phyloP scores from a whole-genome alignment of 2,888 invertebrate species.

The Lochmaea crataegi region DNA sequence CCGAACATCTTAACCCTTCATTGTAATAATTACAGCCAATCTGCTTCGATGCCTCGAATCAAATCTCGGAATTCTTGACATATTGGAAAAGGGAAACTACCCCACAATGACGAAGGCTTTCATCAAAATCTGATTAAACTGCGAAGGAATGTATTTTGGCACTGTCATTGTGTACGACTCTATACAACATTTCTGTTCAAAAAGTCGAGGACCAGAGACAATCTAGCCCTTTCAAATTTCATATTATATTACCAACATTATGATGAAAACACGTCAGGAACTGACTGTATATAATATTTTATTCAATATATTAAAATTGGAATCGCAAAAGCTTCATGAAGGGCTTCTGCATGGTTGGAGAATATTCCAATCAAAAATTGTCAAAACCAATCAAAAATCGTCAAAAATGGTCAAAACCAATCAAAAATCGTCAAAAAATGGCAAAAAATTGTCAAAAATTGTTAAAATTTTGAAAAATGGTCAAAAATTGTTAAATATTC shows the following conservation, averaged over 20 bases:
- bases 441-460: no score
- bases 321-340: no score
- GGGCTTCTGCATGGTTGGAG: no score
- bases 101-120: constrained; percentile 32
- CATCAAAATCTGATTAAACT: constrained; percentile 45
- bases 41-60: constrained; percentile 14
- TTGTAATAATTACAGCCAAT: constrained; percentile 21
- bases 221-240: background rate
- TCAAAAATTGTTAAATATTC: no score
- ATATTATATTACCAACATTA: background rate
- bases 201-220: background rate
- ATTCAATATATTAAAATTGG: no score
- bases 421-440: no score
- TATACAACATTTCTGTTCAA: background rate
- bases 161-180: constrained; percentile 45
- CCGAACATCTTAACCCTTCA: constrained; percentile 6
- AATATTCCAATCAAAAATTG: no score
- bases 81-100: constrained; percentile 14
- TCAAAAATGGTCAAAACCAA: no score
- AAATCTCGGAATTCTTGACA: constrained; percentile 23
- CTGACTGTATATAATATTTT: no score
- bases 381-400: no score
- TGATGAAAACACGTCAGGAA: no score
- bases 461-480: no score
- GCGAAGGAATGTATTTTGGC: constrained; percentile 40